phyloP scores from a whole-genome alignment of 2,797 vertebrate species.

The Oryzias sinensis region DNA sequence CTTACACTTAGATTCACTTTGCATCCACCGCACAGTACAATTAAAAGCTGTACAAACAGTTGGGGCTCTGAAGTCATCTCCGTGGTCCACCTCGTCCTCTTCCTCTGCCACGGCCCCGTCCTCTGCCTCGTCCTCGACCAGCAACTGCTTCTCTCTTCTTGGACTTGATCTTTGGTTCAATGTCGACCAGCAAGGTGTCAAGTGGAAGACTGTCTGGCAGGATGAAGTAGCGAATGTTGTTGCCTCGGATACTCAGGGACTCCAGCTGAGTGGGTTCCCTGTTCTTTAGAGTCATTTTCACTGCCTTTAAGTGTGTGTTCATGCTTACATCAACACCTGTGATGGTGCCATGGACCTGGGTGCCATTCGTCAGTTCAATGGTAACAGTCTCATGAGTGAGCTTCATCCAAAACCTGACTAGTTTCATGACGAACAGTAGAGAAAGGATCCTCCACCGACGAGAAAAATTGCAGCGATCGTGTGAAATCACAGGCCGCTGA shows the following conservation, averaged over 20 bases:
- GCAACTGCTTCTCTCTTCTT: slow-evolving; percentile 97
- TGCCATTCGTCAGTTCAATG: slow-evolving; percentile 97
- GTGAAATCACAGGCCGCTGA: slow-evolving; percentile 58
- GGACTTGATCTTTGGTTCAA: slow-evolving; percentile 96
- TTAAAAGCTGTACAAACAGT: slow-evolving; percentile 78
- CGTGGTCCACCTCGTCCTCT: slow-evolving; percentile 81
- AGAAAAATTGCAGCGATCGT: slow-evolving; percentile 70
- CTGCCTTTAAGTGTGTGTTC: slow-evolving; percentile 97
- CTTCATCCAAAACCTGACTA: slow-evolving; percentile 92
- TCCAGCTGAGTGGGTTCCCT: slow-evolving; percentile 96
- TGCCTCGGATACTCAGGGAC: slow-evolving; percentile 94
- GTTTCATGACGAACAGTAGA: slow-evolving; percentile 75
- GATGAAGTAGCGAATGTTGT: slow-evolving; percentile 98
- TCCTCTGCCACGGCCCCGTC: slow-evolving; percentile 80
- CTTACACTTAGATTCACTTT: slow-evolving; percentile 44
- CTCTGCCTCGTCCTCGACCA: slow-evolving; percentile 79
- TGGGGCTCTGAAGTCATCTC: slow-evolving; percentile 70
- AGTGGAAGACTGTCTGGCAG: slow-evolving; percentile 96
- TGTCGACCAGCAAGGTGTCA: slow-evolving; percentile 95
- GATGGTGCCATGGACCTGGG: slow-evolving; percentile 97
- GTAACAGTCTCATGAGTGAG: slow-evolving; percentile 98
- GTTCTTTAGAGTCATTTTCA: slow-evolving; percentile 98
- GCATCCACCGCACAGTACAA: slow-evolving; percentile 41
- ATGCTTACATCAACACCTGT: slow-evolving; percentile 98
- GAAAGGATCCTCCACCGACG: slow-evolving; percentile 67